Evolutionary conservation across 1,140 invertebrate genomes (phyloP), one percentile per base, ranked within the genome.

Genomic region (Archivesica marissinica): DNA sequence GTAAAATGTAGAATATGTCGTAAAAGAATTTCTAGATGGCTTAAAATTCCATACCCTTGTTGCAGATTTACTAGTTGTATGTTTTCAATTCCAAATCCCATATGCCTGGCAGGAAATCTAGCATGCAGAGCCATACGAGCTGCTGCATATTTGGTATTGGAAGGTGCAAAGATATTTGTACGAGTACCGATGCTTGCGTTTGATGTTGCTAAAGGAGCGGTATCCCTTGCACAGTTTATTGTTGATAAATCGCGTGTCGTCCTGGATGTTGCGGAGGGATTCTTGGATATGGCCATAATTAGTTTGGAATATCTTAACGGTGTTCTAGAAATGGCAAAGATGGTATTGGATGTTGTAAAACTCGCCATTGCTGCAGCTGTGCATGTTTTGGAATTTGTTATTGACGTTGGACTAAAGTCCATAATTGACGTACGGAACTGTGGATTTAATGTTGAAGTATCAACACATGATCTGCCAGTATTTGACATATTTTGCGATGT

Each of bases 181-280:
- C 38, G 76, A 33, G 47, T 33, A 25, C 74, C 80, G 13, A 86
- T 88, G 81, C 2, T 86, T 23, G 70, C 70, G 20, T 76, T 84
- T 39, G 87, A 88, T 77, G 30, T 56, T 0, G 87, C 87, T 11
- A 84, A 86, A 44, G 50, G 17, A 0, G 79, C 59, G 2, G 38
- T 88, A 11, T 72, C 75, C 13, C 44, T 75, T 52, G 76, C 87
- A 6, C 84, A 86, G 47, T 9, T 79, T 30, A 38, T 70, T 25
- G 84, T 86, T 39, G 85, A 88, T 68, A 86, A 86, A 72, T 77
- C 85, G 20, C 72, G 85, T 30, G 56, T 88, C 17, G 38, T 86
- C 17, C 35, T 88, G 0, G 41, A 68, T 20, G 64, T 80, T 7
- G 85, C 87, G 20, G 41, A 38, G 7, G 64, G 25, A n/a, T 11